phyloP scores from a whole-genome alignment of 2,113 vertebrate species.

The Accipiter cooperii region DNA sequence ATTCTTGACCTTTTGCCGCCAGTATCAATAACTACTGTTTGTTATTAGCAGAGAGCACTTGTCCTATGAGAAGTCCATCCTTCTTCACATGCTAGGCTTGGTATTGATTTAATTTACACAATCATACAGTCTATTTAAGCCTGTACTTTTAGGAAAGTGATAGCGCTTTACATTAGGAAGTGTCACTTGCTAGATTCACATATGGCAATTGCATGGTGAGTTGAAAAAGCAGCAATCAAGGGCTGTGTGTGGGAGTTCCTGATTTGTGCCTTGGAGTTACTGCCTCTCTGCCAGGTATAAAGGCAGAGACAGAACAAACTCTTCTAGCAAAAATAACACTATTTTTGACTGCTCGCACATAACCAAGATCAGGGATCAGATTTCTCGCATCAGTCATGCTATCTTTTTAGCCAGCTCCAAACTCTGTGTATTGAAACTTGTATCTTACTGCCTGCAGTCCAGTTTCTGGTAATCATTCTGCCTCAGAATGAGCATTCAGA shows the following conservation, averaged over 20 bases:
- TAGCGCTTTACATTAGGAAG: slow-evolving; percentile 18
- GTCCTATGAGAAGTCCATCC: not conserved
- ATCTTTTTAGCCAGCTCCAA: not conserved
- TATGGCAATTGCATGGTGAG: slow-evolving; percentile 42
- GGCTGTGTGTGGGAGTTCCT: not conserved
- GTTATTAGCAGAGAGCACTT: not conserved
- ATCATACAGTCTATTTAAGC: not conserved
- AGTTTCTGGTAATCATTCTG: not conserved
- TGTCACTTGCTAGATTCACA: slow-evolving; percentile 33
- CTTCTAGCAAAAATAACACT: slow-evolving; percentile 4
- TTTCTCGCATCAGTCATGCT: not conserved
- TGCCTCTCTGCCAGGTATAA: slow-evolving; percentile 38
- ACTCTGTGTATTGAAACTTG: not conserved
- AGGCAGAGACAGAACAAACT: slow-evolving; percentile 38
- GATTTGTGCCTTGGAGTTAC: slow-evolving; percentile 34
- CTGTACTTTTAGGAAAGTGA: not conserved
- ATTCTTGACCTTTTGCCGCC: not conserved
- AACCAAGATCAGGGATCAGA: not conserved
- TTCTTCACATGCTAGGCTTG: not conserved
- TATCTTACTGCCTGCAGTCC: not conserved
- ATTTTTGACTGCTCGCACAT: not conserved
- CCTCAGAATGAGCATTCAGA: not conserved
- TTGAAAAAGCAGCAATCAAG: slow-evolving; percentile 39
- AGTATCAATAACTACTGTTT: not conserved
- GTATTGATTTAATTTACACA: not conserved